Evolutionary conservation across 2,888 invertebrate genomes (phyloP), one percentile per base, ranked within the genome.

Genomic region (Synergus umbraculus): DNA sequence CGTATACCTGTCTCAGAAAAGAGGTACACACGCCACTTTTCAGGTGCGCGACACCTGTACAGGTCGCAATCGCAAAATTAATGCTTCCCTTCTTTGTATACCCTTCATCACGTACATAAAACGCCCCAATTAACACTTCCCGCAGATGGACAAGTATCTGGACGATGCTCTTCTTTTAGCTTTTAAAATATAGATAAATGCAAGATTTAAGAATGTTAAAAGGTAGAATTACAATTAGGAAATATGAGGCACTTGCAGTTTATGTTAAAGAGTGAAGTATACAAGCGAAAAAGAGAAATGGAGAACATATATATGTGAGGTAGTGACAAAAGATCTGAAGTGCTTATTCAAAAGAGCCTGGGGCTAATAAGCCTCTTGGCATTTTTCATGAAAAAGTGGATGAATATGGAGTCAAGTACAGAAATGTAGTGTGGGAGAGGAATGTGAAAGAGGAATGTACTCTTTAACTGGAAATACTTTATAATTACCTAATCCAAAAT

Each of bases 11-110:
- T 54, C 73, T 37, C 73, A 73, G 73, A 73, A 73, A 54, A 54
- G 73, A 73, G 69, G 69, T 69, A 69, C 69, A 49, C 69, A 69
- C 69, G 29, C 29, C 15, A 54, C 65, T 29, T 46, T 76, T 77
- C 73, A 78, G 81, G 78, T 81, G 83, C 67, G 80, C 79, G 79
- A 73, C 81, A 81, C 66, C 60, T 78, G 77, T 66, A 37, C 54
- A 73, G 5, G 37, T n/a, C 54, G 37, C 69, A 8, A 69, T n/a
- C 54, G 49, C 69, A 8, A 69, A 49, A 69, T 69, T 78, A 76
- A 79, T 79, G 79, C 76, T 77, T n/a, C 76, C 65, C 0, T 46
- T 18, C 67, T 79, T 79, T 66, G 67, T 29, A 78, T 46, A 37
- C 77, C 22, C 78, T 67, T 65, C 65, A 63, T 65, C 79, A 22